Evolutionary conservation across 2,888 invertebrate genomes (phyloP), one percentile per base, ranked within the genome.

Genomic region (Platypus cylindrus): DNA sequence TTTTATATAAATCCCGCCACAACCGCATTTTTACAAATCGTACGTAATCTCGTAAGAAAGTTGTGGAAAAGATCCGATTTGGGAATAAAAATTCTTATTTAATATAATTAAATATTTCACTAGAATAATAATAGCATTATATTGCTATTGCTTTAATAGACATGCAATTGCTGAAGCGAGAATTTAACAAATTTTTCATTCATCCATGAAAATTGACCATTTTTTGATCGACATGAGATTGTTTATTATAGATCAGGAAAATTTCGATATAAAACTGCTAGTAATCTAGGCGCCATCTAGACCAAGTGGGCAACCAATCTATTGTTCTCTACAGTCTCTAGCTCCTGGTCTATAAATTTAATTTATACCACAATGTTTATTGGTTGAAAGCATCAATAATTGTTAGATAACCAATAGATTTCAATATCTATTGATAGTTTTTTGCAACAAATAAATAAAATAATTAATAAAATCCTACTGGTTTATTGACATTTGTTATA

Each of bases 1-100:
- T 41, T 43, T 30, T 44, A 44, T 44, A 44, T 37, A 31, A 18
- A 22, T 44, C 44, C 44, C 44, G 39, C 44, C 39, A 38, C 32
- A 22, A 24, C 13, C 8, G 7, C 3, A n/a, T 15, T 13, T 7
- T 27, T 27, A 15, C 12, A n/a, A 26, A 24, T 17, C n/a, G 17
- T 33, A 43, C 43, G 39, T 44, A 41, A 44, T n/a, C n/a, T n/a
- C 39, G 18, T 32, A 39, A 39, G 39, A 44, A 40, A 40, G 42
- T 39, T n/a, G n/a, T n/a, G n/a, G n/a, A n/a, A n/a, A n/a, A n/a
- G n/a, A n/a, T n/a, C n/a, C n/a, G n/a, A n/a, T n/a, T n/a, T n/a
- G n/a, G n/a, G n/a, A n/a, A n/a, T n/a, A n/a, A n/a, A 39, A 39
- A 39, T 36, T 39, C 37, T 41, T 38, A 29, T n/a, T n/a, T n/a